These are phyloP conservation scores for Lasiommata megera DNA, from an alignment of 2,888 invertebrate species.

Conservation along the genomic window DNA sequence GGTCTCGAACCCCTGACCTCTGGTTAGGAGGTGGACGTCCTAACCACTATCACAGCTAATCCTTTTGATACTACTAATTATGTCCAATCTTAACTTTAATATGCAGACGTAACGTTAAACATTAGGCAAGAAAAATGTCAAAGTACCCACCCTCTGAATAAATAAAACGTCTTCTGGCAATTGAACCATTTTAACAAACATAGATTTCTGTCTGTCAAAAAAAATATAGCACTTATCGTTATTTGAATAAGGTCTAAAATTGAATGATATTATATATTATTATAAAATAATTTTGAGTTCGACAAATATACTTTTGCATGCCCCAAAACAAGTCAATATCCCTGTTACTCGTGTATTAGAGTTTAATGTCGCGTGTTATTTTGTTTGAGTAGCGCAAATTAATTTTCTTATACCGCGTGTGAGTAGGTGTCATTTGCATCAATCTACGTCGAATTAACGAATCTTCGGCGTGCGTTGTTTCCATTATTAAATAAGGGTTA, in stretches of 20 bases:
- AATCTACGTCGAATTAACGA: conserved; percentile 67
- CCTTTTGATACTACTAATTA: too few species aligned
- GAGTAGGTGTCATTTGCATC: conserved; percentile 73
- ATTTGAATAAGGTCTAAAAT: not conserved
- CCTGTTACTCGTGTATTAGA: conserved; percentile 9
- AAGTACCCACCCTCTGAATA: conserved; percentile 61
- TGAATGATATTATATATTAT: not conserved
- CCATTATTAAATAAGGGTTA: conserved; percentile 16
- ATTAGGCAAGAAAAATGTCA: conserved; percentile 45
- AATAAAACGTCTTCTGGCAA: conserved; percentile 67
- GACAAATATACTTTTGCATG: conserved; percentile 8
- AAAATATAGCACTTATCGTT: not conserved
- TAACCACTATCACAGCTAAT: too few species aligned
- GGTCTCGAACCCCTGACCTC: too few species aligned
- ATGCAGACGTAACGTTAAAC: conserved; percentile 35
- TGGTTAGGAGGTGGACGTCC: too few species aligned
- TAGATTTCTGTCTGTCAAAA: not conserved
- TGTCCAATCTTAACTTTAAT: conserved; percentile 31
- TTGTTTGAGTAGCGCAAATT: conserved; percentile 8
- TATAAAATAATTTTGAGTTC: not conserved
- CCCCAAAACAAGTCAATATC: conserved; percentile 12
- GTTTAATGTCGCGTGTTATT: conserved; percentile 14
- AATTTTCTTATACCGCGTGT: conserved; percentile 36
- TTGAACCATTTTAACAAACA: conserved; percentile 46
- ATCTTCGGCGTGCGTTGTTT: conserved; percentile 50